phyloP scores from a whole-genome alignment of 2,113 vertebrate genomes.

The Axis porcinus region DNA sequence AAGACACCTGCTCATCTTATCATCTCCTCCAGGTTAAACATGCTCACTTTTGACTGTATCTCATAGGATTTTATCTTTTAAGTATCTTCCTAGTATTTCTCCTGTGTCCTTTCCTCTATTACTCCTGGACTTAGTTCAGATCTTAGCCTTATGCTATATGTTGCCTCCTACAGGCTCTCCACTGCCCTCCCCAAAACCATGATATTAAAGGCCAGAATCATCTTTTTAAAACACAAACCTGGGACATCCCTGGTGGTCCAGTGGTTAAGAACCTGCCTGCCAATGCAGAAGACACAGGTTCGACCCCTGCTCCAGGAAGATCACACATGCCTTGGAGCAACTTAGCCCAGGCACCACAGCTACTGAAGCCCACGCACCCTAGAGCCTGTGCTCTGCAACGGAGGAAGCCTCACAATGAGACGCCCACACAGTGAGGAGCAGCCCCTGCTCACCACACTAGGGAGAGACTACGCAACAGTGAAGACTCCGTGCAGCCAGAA shows the following conservation, averaged over 20 bases:
- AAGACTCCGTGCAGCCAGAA: neutral
- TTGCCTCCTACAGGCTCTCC: neutral
- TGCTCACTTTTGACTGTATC: neutral
- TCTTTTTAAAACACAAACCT: neutral
- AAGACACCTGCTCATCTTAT: neutral
- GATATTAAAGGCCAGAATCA: neutral
- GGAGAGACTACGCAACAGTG: neutral
- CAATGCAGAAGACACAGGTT: neutral
- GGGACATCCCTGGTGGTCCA: neutral
- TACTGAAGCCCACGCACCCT: neutral
- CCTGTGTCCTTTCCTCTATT: neutral
- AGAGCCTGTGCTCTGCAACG: neutral
- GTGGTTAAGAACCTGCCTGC: neutral
- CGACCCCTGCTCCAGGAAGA: neutral
- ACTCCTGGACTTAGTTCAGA: neutral
- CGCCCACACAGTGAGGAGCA: fast-evolving
- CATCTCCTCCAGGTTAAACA: neutral
- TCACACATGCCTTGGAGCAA: neutral
- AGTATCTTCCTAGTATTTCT: neutral
- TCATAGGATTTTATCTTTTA: neutral
- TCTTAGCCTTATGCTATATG: neutral
- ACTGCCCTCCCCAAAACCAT: neutral
- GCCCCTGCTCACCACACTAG: neutral
- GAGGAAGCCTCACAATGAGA: neutral
- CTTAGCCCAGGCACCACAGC: neutral